Conservation (phyloP, 2,888 invertebrate species). For the Pocota personata region DNA sequence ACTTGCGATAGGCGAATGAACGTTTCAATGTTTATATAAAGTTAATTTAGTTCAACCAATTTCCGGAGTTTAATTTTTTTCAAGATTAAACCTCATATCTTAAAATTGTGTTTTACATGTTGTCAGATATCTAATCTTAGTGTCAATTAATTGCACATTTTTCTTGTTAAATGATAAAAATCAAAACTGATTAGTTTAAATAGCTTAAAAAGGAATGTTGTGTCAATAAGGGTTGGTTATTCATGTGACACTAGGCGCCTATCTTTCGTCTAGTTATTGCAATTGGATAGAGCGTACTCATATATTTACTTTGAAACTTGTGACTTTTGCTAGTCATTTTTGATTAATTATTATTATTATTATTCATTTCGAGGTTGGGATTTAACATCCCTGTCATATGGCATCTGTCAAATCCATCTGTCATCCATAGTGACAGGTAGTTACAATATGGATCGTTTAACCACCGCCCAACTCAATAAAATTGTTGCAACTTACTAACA, state of each 20-base stretch:
- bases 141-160: constrained; percentile 48
- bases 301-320: neutral
- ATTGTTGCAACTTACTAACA: too few relatives aligned
- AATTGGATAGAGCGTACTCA: neutral
- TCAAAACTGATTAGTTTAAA: constrained; percentile 33
- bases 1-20: constrained; percentile 1
- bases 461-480: too few relatives aligned
- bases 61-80: neutral
- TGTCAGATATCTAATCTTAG: constrained; percentile 45
- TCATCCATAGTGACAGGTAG: too few relatives aligned
- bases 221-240: neutral
- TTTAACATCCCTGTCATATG: too few relatives aligned
- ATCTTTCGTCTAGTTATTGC: neutral
- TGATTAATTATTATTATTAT: too few relatives aligned
- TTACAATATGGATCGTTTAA: too few relatives aligned
- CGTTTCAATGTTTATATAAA: neutral
- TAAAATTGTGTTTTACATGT: constrained; percentile 18
- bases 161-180: constrained; percentile 40
- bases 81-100: neutral
- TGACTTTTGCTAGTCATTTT: neutral
- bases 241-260: neutral
- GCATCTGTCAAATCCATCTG: too few relatives aligned
- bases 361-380: too few relatives aligned
- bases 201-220: neutral
- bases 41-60: neutral